Percentiles rank a stretch among this genome's conserved stretches.
These are phyloP conservation scores for Homalodisca vitripennis DNA, from an alignment of 1,140 invertebrate genomes.

Conservation along the genomic window DNA sequence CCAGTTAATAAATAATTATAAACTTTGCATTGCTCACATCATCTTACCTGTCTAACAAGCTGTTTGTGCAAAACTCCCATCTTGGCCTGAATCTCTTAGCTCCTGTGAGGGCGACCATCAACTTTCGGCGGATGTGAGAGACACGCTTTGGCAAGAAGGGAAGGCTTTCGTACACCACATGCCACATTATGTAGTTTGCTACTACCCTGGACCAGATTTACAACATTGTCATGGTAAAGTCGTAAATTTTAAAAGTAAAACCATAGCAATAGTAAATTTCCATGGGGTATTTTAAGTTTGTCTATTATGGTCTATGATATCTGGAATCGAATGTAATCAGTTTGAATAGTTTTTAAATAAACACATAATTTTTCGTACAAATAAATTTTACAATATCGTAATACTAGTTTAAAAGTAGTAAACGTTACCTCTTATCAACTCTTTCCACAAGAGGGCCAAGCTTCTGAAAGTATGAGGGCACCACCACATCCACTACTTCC, in stretches of 20 bases:
- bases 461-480: slow-evolving; percentile 52
- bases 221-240: too few relatives aligned
- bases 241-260: too few relatives aligned
- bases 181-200: slow-evolving; percentile 82
- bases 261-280: too few relatives aligned
- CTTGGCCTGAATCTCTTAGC: slow-evolving; percentile 68
- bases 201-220: background rate
- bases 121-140: slow-evolving; percentile 65
- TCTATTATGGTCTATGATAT: too few relatives aligned
- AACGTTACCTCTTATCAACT: slow-evolving; percentile 55
- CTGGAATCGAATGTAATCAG: background rate
- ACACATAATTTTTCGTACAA: too few relatives aligned
- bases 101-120: slow-evolving; percentile 68
- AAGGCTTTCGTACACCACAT: slow-evolving; percentile 65
- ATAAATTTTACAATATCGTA: too few relatives aligned
- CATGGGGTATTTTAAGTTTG: too few relatives aligned
- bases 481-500: background rate
- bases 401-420: too few relatives aligned
- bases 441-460: slow-evolving; percentile 57
- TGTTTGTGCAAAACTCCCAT: slow-evolving; percentile 81
- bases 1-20: too few relatives aligned
- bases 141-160: slow-evolving; percentile 71
- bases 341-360: background rate
- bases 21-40: too few relatives aligned
- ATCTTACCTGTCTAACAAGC: slow-evolving; percentile 63